Evolutionary conservation across 2,797 vertebrate species (phyloP).

Genomic region (Ataeniobius toweri): DNA sequence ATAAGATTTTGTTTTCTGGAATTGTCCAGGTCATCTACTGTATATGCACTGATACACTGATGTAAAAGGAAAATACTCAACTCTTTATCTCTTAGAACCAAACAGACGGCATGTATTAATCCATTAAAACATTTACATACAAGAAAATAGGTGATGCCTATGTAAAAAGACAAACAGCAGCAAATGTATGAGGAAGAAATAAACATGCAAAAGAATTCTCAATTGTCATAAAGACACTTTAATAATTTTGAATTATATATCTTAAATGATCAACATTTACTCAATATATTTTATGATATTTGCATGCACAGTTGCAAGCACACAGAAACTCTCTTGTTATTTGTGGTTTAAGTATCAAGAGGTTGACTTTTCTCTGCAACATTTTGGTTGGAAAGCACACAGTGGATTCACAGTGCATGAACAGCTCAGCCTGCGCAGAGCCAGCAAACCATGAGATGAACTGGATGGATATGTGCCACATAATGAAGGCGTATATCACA

Average conservation of each 20-base stretch:
- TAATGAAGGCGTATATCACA: constrained; percentile 24
- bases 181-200: not conserved
- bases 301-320: constrained; percentile 4
- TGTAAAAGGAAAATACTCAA: not conserved
- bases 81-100: not conserved
- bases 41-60: too few species aligned
- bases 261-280: not conserved
- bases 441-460: constrained; percentile 48
- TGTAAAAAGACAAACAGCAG: not conserved
- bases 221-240: not conserved
- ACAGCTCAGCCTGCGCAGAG: constrained; percentile 19
- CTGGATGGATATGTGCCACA: constrained; percentile 35
- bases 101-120: not conserved
- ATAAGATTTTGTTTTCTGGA: not conserved
- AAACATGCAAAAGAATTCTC: not conserved
- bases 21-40: too few species aligned
- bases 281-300: not conserved
- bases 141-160: not conserved
- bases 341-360: constrained; percentile 19
- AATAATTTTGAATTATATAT: not conserved
- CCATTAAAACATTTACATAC: not conserved
- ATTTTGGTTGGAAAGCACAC: constrained; percentile 30
- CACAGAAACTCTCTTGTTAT: constrained; percentile 5
- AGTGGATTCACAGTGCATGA: constrained; percentile 37
- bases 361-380: constrained; percentile 41